A percentile compares a stretch with the other conserved stretches of the same genome.
These are phyloP conservation scores for Drosophila mauritiana DNA, from an alignment of 1,140 invertebrate genomes.

Conservation along the genomic window DNA sequence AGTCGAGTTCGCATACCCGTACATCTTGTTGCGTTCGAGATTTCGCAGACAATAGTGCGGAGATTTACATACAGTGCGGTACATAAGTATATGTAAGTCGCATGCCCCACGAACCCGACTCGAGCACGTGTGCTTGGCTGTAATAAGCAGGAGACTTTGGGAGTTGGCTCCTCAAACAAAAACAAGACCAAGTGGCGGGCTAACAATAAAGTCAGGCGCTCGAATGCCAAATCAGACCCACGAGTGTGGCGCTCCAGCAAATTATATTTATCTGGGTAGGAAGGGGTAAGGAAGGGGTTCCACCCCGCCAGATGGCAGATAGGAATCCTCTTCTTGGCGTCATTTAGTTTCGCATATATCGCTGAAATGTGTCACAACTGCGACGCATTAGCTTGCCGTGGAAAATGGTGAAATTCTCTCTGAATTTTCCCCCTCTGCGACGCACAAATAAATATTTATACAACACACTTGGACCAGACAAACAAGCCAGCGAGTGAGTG, in stretches of 20 bases:
- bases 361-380: constrained; percentile 47
- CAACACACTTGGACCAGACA: constrained; percentile 56
- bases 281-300: not conserved
- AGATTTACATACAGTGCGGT: constrained; percentile 60
- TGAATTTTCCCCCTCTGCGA: constrained; percentile 21
- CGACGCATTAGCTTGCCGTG: constrained; percentile 31
- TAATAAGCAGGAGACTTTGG: constrained; percentile 78
- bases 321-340: constrained; percentile 27
- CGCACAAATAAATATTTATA: constrained; percentile 72
- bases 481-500: constrained; percentile 25
- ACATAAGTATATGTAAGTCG: not conserved
- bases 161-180: constrained; percentile 44
- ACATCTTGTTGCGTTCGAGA: constrained; percentile 44
- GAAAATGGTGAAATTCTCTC: constrained; percentile 6
- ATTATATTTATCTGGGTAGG: constrained; percentile 51
- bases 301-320: constrained; percentile 4
- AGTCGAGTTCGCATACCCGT: constrained; percentile 39
- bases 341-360: constrained; percentile 31
- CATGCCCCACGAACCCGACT: constrained; percentile 1
- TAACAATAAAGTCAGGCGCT: constrained; percentile 62
- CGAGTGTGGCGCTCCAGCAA: constrained; percentile 56
- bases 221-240: constrained; percentile 72
- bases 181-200: constrained; percentile 44
- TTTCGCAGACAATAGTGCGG: constrained; percentile 61
- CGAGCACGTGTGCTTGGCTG: constrained; percentile 59